Conservation (phyloP, 2,888 invertebrate genomes). For the Nomada flava region DNA sequence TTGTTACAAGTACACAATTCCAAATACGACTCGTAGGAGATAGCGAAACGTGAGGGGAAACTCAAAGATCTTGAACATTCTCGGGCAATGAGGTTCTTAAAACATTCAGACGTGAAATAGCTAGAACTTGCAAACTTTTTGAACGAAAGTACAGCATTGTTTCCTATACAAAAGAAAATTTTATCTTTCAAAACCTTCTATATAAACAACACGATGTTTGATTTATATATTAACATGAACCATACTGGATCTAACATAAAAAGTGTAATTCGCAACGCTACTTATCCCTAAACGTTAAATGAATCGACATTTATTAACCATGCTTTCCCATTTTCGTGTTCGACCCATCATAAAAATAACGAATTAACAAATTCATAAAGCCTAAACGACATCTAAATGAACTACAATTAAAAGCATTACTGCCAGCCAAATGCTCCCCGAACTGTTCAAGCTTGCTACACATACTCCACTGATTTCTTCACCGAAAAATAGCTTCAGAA, state of each 20-base stretch:
- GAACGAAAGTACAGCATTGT: constrained; percentile 7
- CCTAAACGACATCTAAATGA: too few relatives aligned
- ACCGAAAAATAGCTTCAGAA: too few relatives aligned
- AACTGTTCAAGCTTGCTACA: too few relatives aligned
- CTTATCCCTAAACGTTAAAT: too few relatives aligned
- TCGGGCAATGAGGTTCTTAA: constrained; percentile 35
- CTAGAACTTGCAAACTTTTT: constrained; percentile 13
- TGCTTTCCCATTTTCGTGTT: neutral
- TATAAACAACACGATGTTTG: too few relatives aligned
- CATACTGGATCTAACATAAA: too few relatives aligned
- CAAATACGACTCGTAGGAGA: constrained; percentile 41
- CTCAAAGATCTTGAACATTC: constrained; percentile 20
- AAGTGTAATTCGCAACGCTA: too few relatives aligned
- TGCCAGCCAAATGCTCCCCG: too few relatives aligned
- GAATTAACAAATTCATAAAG: too few relatives aligned
- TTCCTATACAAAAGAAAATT: neutral
- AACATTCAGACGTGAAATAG: constrained; percentile 9
- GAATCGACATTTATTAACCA: neutral
- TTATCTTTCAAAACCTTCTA: neutral
- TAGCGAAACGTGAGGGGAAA: constrained; percentile 56
- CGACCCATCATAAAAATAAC: neutral
- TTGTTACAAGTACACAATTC: constrained; percentile 18
- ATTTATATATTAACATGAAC: too few relatives aligned
- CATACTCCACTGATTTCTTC: too few relatives aligned
- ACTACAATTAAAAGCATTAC: too few relatives aligned